Base-by-base conservation (phyloP, 2,113 vertebrate genomes). In the Nibea albiflora region DNA sequence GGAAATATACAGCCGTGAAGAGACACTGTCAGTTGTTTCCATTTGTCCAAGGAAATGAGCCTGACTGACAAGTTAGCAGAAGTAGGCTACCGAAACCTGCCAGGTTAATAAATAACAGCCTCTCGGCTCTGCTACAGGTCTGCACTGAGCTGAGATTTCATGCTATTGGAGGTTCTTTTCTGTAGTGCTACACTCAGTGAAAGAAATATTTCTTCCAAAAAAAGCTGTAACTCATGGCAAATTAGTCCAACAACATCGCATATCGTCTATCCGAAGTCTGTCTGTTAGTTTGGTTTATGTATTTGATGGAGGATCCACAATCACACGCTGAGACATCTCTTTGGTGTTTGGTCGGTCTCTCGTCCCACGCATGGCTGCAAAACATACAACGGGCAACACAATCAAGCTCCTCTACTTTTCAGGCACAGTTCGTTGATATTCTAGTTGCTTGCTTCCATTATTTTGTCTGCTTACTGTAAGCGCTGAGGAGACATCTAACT, bases 391-490 rank as follows among this genome's bases (percentile, higher is more conserved):
- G 68, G 11, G 19, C 12, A 67, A 66, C 17, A 64, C 20, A 68
- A 42, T 14, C 49, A 57, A 19, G 28, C 20, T 28, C 24, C n/a
- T 11, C 44, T 26, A 46, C 7, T 47, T 58, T 49, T 44, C 20
- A 15, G 20, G 19, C 49, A 68, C 12, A n/a, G 8, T 46, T 22
- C 58, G 46, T 75, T 85, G 28, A 62, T 63, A 83, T 86, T 81
- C 81, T 2, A 3, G 49, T 11, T 42, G 11, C 31, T 1, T 11
- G 15, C 47, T 17, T 78, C 17, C 9, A 12, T 75, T 52, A 76
- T 77, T 87, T 73, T 61, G 19, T 54, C 10, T 22, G 39, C 26
- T 20, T 64, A 53, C 71, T 20, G 14, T 20, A 19, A 60, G 44
- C 42, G 26, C 22, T 46, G 10, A 53, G 7, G 9, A 53, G 46